Percentiles rank a stretch among this genome's conserved stretches.
Conservation (phyloP, 1,140 invertebrate genomes). For the Zaprionus kolodkinae region DNA sequence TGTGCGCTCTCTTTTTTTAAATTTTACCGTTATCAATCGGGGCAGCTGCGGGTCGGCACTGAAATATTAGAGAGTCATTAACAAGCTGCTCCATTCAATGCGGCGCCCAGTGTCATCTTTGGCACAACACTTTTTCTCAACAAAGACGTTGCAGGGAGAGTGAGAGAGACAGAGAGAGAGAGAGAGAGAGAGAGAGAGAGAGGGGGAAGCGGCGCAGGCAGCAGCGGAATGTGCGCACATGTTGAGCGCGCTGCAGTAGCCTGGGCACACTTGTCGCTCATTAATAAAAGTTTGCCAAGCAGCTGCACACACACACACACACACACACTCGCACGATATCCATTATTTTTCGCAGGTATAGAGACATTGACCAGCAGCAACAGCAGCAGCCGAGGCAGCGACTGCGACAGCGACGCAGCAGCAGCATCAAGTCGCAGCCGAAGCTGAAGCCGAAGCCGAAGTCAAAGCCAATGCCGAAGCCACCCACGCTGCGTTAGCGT, state of each 20-base stretch:
- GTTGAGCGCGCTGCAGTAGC: constrained; percentile 51
- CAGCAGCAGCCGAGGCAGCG: constrained; percentile 21
- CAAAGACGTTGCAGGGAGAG: background rate
- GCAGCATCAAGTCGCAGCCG: constrained; percentile 8
- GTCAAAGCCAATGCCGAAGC: constrained; percentile 19
- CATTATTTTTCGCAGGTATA: constrained; percentile 80
- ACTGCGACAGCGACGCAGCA: constrained; percentile 23
- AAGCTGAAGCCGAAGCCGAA: constrained; percentile 15
- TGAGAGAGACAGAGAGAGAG: background rate
- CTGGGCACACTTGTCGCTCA: constrained; percentile 74
- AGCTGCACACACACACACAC: constrained; percentile 13
- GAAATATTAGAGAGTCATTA: constrained; percentile 77
- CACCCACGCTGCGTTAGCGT: constrained; percentile 55
- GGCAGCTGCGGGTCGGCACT: constrained; percentile 57
- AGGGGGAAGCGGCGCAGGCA: background rate
- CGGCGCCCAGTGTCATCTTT: constrained; percentile 25
- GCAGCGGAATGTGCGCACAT: constrained; percentile 47
- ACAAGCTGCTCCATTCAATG: constrained; percentile 39
- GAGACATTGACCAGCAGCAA: constrained; percentile 73
- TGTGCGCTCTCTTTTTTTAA: constrained; percentile 18
- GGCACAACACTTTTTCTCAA: constrained; percentile 24
- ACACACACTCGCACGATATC: constrained; percentile 29
- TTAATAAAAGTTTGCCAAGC: constrained; percentile 70
- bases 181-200: background rate
- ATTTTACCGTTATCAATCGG: constrained; percentile 64